These are phyloP conservation scores for Zeuzera pyrina DNA, from an alignment of 2,888 invertebrate species.

Conservation along the genomic window DNA sequence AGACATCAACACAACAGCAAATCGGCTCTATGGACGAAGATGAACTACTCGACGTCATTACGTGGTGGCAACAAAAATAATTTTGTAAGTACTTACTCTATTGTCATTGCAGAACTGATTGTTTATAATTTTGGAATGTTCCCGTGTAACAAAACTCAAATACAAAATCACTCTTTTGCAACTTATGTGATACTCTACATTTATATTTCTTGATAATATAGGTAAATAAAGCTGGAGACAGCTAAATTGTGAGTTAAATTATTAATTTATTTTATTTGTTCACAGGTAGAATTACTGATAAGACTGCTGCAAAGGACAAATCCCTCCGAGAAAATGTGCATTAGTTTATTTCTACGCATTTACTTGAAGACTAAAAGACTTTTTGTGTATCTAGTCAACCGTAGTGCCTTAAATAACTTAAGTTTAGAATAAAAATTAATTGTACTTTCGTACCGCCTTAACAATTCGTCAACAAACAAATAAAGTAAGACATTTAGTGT, in stretches of 20 bases:
- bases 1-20: constrained; percentile 59
- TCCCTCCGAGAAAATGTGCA: constrained; percentile 61
- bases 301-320: constrained; percentile 38
- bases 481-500: too few species aligned
- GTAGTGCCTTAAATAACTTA: constrained; percentile 52
- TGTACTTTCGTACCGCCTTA: too few species aligned
- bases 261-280: constrained; percentile 35
- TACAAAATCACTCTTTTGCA: too few species aligned
- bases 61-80: constrained; percentile 86
- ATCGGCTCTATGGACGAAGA: constrained; percentile 89
- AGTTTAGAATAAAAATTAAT: constrained; percentile 15
- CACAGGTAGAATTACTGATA: constrained; percentile 33
- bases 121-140: too few species aligned
- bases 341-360: constrained; percentile 41
- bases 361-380: constrained; percentile 62
- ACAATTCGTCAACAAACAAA: too few species aligned
- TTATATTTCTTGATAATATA: too few species aligned
- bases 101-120: too few species aligned
- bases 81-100: too few species aligned
- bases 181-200: too few species aligned
- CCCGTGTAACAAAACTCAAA: too few species aligned
- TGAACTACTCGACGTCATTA: constrained; percentile 88
- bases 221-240: too few species aligned
- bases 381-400: constrained; percentile 64
- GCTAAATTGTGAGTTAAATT: too few species aligned